Evolutionary conservation across 2,113 vertebrate species (phyloP), one percentile per base, ranked within the genome.

Genomic region (Ptilonorhynchus violaceus): DNA sequence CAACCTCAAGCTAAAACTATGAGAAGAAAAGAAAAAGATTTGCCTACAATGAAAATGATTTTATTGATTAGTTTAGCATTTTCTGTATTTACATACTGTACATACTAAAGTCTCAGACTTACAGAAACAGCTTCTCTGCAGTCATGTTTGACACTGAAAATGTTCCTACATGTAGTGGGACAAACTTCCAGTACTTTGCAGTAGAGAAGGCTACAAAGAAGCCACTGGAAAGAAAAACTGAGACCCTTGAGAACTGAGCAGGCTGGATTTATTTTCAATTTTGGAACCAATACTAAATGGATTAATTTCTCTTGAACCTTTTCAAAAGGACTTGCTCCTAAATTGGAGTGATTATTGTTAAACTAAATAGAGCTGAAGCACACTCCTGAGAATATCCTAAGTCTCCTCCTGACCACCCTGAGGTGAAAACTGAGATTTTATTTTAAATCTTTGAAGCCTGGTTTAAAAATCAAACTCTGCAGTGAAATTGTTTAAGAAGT

Each of bases 301-400:
- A 95, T 95, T 95, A 63, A 93, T 95, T 95, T 97, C 49, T 82
- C 66, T 77, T 82, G 87, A 95, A 95, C 33, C 55, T 87, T 94
- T 94, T 96, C 74, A 68, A 67, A 47, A 93, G 82, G 41, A 78
- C 69, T 93, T 85, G 27, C 30, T 96, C 77, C 70, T 97, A 93
- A 95, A 94, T 88, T 81, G 85, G 73, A 92, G 89, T 95, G 92
- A 80, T 96, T 93, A 92, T 91, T 96, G 88, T 83, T 95, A 81
- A 95, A 88, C 83, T 92, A 89, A 92, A 78, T 59, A 94, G 74
- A 97, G 59, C 83, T 85, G 69, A 52, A 95, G 77, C 58, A 78
- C 41, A 19, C 88, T 89, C 89, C 82, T 74, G 92, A 93, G 95
- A 93, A 33, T 87, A 94, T 79, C 0, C 0, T 70, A 81, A 81